Evolutionary conservation across 2,797 vertebrate species (phyloP).

Genomic region (Myiotriccus ornatus): DNA sequence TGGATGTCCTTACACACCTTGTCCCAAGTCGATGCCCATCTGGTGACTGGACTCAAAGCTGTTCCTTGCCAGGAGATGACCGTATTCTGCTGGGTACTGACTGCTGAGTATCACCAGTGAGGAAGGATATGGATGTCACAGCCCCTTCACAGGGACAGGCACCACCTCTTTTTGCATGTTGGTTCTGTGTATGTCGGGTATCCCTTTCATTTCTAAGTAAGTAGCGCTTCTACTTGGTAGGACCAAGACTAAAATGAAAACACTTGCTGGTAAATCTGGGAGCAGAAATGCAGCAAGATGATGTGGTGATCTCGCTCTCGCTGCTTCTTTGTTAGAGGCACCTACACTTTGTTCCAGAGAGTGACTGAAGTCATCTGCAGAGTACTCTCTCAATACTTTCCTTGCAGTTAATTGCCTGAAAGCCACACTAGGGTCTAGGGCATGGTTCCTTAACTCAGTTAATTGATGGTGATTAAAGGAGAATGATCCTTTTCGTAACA

Average conservation of each 20-base stretch:
- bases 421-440: background rate
- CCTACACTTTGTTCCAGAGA: background rate
- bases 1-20: background rate
- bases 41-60: background rate
- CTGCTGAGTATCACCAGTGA: background rate
- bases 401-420: background rate
- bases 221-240: background rate
- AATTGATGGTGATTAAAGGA: constrained; percentile 2
- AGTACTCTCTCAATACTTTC: background rate
- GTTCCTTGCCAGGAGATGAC: background rate
- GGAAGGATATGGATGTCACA: background rate
- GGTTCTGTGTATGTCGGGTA: background rate
- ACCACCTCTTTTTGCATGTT: background rate
- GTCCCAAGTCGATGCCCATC: background rate
- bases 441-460: background rate
- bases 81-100: background rate
- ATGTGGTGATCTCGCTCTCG: background rate
- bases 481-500: background rate
- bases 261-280: background rate
- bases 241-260: background rate
- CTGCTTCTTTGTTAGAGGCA: background rate
- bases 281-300: background rate
- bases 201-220: background rate
- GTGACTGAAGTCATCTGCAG: background rate
- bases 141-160: background rate